Evolutionary conservation across 2,888 invertebrate genomes (phyloP).

Genomic region (Cantharis lateralis): DNA sequence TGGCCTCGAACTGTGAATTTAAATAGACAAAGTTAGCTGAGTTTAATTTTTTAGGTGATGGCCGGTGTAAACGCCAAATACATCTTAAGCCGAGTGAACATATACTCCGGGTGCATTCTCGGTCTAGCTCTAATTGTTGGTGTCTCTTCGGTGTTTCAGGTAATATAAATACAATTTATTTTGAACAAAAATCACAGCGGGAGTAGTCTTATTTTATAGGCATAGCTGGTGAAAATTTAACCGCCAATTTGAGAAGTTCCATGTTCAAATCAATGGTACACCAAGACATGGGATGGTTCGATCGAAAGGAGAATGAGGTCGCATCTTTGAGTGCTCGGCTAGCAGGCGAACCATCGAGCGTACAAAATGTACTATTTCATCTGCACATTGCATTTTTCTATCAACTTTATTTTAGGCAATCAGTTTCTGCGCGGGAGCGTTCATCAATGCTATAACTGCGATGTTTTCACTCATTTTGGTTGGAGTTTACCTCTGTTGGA

Average conservation of each 20-base stretch:
- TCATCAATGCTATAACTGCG: too few species aligned
- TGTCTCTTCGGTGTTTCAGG: conserved; percentile 18
- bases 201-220: conserved; percentile 58
- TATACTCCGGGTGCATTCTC: background rate
- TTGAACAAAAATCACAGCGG: background rate
- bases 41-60: background rate
- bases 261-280: conserved; percentile 70
- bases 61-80: background rate
- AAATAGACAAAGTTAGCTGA: background rate
- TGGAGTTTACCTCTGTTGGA: background rate
- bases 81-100: background rate
- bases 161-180: background rate
- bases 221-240: conserved; percentile 78
- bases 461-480: too few species aligned
- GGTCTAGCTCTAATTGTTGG: background rate
- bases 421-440: too few species aligned
- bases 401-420: too few species aligned
- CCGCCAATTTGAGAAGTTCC: conserved; percentile 69
- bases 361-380: conserved; percentile 87
- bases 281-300: conserved; percentile 79
- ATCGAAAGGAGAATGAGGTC: conserved; percentile 71
- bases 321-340: conserved; percentile 76
- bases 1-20: too few species aligned
- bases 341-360: conserved; percentile 76
- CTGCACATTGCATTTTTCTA: too few species aligned